These are phyloP conservation scores for Pseudochaenichthys georgianus DNA, from an alignment of 2,797 vertebrate species.

Conservation along the genomic window DNA sequence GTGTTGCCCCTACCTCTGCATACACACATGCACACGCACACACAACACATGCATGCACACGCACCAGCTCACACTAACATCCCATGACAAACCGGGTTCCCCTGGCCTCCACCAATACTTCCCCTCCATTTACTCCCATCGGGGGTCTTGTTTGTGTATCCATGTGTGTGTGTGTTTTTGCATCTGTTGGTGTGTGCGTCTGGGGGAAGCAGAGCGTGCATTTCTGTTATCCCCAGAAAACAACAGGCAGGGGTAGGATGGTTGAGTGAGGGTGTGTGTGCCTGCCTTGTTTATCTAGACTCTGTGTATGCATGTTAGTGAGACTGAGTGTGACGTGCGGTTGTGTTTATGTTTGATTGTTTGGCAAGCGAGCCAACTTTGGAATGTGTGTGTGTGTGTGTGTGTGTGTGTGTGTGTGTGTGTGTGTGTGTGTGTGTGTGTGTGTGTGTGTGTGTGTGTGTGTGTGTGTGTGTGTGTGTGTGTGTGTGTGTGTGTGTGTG, in stretches of 20 bases:
- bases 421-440: slow-evolving; percentile 34
- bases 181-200: slow-evolving; percentile 60
- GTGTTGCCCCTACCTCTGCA: slow-evolving; percentile 61
- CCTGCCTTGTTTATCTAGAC: slow-evolving; percentile 70
- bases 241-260: slow-evolving; percentile 58
- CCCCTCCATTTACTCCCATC: slow-evolving; percentile 81
- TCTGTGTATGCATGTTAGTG: slow-evolving; percentile 67
- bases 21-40: slow-evolving; percentile 34
- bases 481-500: slow-evolving; percentile 45
- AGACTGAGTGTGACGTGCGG: slow-evolving; percentile 77
- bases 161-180: slow-evolving; percentile 57
- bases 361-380: slow-evolving; percentile 53
- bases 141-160: slow-evolving; percentile 70
- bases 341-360: slow-evolving; percentile 71
- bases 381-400: slow-evolving; percentile 49
- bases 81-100: slow-evolving; percentile 76
- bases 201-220: slow-evolving; percentile 66
- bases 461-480: too few species aligned
- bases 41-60: slow-evolving; percentile 21
- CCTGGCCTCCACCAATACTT: slow-evolving; percentile 75
- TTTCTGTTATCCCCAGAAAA: slow-evolving; percentile 73
- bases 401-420: too few species aligned
- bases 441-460: slow-evolving; percentile 44
- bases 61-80: slow-evolving; percentile 74
- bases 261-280: slow-evolving; percentile 54